These are phyloP conservation scores for Poecilobothrus nobilitatus DNA, from an alignment of 2,888 invertebrate genomes.

Conservation along the genomic window DNA sequence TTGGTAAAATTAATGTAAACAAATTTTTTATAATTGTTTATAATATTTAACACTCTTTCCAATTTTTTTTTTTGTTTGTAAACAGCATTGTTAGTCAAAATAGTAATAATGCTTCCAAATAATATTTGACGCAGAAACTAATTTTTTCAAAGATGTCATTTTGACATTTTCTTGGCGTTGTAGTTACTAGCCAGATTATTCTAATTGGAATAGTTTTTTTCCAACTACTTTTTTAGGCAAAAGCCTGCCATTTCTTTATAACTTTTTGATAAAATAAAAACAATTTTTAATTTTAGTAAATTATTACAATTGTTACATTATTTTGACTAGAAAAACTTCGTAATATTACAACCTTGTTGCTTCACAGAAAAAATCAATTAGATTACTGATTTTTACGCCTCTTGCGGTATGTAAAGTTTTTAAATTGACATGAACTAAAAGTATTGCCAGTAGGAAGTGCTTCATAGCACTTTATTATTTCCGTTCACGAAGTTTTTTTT, in stretches of 20 bases:
- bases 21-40: conserved; percentile 1
- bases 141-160: conserved; percentile 4
- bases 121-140: conserved; percentile 3
- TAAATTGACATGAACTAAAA: neutral
- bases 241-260: neutral
- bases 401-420: neutral
- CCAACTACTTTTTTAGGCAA: neutral
- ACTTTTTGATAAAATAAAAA: neutral
- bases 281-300: neutral
- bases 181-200: neutral
- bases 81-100: conserved; percentile 6
- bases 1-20: neutral
- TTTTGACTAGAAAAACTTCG: neutral
- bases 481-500: too few species aligned
- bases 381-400: neutral
- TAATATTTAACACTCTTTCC: conserved; percentile 1
- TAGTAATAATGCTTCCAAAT: conserved; percentile 1
- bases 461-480: too few species aligned
- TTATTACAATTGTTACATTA: neutral
- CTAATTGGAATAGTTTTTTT: neutral
- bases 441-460: neutral
- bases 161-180: conserved; percentile 1
- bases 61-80: conserved; percentile 3
- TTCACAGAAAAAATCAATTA: conserved; percentile 6
- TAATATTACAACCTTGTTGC: conserved; percentile 1